phyloP scores from a whole-genome alignment of 2,113 vertebrate species.

The Rousettus leschenaultii region DNA sequence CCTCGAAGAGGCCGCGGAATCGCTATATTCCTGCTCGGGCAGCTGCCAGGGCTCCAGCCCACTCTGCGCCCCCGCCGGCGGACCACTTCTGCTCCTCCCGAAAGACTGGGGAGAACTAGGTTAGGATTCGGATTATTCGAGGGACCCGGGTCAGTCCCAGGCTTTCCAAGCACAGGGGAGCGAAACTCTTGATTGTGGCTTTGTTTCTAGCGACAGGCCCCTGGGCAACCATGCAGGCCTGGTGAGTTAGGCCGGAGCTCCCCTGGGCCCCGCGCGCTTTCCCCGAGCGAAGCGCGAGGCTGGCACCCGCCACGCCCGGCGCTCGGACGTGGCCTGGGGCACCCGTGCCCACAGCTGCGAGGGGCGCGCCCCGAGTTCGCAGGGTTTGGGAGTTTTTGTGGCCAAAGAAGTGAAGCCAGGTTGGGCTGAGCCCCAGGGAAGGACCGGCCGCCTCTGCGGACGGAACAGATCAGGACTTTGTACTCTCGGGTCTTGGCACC shows the following conservation, averaged over 20 bases:
- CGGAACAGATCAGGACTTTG: background rate
- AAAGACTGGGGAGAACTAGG: background rate
- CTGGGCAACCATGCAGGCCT: background rate
- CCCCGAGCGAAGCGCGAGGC: too few species aligned
- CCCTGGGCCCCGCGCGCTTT: fast-evolving
- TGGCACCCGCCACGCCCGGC: fast-evolving
- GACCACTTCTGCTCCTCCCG: background rate
- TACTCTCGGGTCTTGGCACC: background rate
- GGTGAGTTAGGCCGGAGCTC: background rate
- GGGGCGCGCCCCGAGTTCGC: background rate
- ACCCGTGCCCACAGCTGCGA: background rate
- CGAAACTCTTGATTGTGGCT: background rate
- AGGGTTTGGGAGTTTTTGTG: background rate
- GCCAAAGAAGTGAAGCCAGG: background rate
- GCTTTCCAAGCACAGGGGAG: background rate
- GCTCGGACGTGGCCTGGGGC: background rate
- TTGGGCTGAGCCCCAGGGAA: background rate
- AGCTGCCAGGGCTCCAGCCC: background rate
- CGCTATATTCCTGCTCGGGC: too few species aligned
- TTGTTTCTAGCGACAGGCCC: background rate
- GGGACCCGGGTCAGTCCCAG: background rate
- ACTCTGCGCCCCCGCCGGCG: background rate
- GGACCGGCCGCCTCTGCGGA: too few species aligned
- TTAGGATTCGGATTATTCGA: background rate
- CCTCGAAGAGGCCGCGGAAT: background rate